Percentiles rank a stretch among this genome's conserved stretches.
Conservation (phyloP, 53 echinoderm and acorn worm genomes). For the Hippasteria phrygiana region DNA sequence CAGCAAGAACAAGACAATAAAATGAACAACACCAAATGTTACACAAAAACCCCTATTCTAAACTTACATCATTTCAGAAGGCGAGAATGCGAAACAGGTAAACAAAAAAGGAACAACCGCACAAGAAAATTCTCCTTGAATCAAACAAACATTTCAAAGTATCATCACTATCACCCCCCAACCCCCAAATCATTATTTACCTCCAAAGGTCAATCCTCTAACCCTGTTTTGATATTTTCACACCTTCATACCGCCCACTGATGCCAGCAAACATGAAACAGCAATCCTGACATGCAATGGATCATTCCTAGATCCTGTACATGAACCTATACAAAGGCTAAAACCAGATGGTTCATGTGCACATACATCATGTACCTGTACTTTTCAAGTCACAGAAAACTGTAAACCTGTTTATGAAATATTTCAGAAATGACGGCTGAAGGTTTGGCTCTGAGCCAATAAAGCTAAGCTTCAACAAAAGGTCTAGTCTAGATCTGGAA, state of each 20-base stretch:
- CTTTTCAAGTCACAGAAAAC: background rate
- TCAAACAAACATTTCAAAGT: background rate
- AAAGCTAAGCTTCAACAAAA: no score
- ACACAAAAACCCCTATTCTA: no score
- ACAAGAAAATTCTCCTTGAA: no score
- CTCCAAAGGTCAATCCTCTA: background rate
- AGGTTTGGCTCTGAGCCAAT: background rate
- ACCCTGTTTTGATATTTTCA: background rate
- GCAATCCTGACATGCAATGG: no score
- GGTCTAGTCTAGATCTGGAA: background rate
- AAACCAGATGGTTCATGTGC: background rate
- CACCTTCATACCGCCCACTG: background rate
- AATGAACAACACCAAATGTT: no score
- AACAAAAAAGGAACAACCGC: no score
- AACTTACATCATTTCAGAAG: no score
- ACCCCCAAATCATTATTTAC: background rate
- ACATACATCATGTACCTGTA: no score
- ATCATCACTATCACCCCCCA: background rate
- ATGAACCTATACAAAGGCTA: background rate
- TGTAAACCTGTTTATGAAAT: background rate
- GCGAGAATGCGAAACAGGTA: no score
- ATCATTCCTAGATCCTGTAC: no score
- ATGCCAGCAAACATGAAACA: background rate
- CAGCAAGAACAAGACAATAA: no score
- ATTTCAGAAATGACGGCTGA: background rate